Evolutionary conservation across 2,797 vertebrate genomes (phyloP).

Genomic region (Schizothorax lantsangensis): DNA sequence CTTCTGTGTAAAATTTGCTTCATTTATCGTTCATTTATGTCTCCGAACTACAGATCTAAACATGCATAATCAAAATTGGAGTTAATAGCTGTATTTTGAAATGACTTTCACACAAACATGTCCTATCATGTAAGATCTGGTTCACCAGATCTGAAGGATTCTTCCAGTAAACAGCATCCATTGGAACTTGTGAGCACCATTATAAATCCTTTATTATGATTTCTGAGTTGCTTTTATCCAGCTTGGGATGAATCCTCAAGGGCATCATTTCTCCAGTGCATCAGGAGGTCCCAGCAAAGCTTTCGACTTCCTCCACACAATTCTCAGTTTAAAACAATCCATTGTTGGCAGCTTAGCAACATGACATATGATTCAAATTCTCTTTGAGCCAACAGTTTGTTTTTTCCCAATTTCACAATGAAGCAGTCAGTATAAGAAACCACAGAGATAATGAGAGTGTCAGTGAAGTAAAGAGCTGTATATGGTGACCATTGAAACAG

Average conservation of each 20-base stretch:
- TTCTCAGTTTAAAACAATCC: conserved; percentile 6
- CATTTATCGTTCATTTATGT: neutral
- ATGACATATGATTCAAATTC: conserved; percentile 26
- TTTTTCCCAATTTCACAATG: conserved; percentile 59
- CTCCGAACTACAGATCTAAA: conserved; percentile 6
- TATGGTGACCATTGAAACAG: conserved; percentile 41
- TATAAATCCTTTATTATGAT: conserved; percentile 1
- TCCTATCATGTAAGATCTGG: neutral
- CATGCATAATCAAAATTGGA: neutral
- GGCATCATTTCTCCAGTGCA: neutral
- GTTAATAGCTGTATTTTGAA: conserved; percentile 12
- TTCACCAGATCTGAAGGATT: neutral
- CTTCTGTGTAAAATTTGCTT: neutral
- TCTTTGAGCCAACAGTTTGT: conserved; percentile 54
- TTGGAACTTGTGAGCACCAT: neutral
- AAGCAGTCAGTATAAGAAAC: conserved; percentile 62
- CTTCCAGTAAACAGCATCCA: neutral
- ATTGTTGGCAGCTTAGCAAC: conserved; percentile 9
- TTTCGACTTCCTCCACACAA: neutral
- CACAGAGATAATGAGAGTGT: conserved; percentile 61
- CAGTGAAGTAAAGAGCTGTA: conserved; percentile 42
- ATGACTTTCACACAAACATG: neutral
- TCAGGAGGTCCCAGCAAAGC: neutral
- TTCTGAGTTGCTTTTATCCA: neutral
- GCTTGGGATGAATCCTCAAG: neutral